Evolutionary conservation across 2,797 vertebrate species (phyloP), one percentile per base, ranked within the genome.

Genomic region (Avahi laniger): DNA sequence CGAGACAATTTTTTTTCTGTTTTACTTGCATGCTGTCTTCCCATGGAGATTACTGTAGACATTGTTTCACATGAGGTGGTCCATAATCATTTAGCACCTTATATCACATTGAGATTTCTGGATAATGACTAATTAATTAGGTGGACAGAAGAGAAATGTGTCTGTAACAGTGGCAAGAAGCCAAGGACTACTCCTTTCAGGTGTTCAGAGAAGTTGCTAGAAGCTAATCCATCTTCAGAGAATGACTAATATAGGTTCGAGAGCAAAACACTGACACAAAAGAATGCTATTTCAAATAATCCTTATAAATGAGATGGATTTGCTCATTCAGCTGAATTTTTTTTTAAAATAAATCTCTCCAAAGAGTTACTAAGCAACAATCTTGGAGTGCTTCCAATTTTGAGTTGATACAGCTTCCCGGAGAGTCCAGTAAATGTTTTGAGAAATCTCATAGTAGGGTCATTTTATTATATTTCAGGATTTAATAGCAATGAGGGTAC

Each of bases 41-140:
- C 35, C 48, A 7, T 35, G 28, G 43, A 89, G 69, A 82, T 88
- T 73, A 76, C 43, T 63, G 20, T 61, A 91, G 46, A 83, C 50
- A 91, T 92, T 18, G 13, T 81, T 57, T 91, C 65, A 93, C 67
- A 43, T 18, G n/a, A 35, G 79, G 69, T 94, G 54, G 81, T 61
- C 86, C 43, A 80, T 33, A 80, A 52, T 87, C 73, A 91, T 89
- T 97, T 97, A 93, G 93, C 61, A 93, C 46, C 20, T 95, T 73
- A 57, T 90, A 72, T 81, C 41, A 54, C 11, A 7, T 1, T 38
- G 59, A 54, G 54, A 86, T 96, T 69, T 96, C 75, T 96, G 84
- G 41, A 54, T 96, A 91, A 94, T 81, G 81, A 93, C 38, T 90
- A 52, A 94, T 95, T 97, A 95, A 94, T 96, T 94, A 86, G 65